Percentiles rank a stretch among this genome's conserved stretches.
Evolutionary conservation across 2,113 vertebrate species (phyloP).

Genomic region (Chaenogobius annularis): DNA sequence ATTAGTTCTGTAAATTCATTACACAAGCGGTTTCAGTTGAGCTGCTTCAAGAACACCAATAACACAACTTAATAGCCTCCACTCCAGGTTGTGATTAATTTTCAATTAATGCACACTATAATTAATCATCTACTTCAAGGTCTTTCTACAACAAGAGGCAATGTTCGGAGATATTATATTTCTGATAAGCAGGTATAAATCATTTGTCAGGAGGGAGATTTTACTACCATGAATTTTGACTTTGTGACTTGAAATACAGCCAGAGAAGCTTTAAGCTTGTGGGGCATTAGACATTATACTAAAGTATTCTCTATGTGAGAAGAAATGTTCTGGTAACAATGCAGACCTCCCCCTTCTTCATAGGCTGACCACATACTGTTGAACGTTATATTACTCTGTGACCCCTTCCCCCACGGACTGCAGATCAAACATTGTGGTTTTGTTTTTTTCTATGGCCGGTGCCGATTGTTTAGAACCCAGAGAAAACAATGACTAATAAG

Average conservation of each 20-base stretch:
- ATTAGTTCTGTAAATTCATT: conserved; percentile 13
- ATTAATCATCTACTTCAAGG: conserved; percentile 56
- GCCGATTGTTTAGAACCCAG: too few species aligned
- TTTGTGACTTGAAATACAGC: background rate
- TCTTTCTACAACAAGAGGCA: conserved; percentile 34
- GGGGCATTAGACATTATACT: background rate
- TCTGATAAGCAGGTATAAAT: conserved; percentile 60
- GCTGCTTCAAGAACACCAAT: conserved; percentile 39
- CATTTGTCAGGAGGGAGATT: conserved; percentile 35
- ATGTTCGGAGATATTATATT: conserved; percentile 37
- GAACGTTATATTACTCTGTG: background rate
- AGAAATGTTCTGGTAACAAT: background rate
- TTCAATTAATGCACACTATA: conserved; percentile 52
- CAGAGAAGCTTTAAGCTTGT: background rate
- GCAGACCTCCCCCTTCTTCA: background rate
- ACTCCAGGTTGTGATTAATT: conserved; percentile 50
- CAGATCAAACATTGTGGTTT: too few species aligned
- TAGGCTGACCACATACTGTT: background rate
- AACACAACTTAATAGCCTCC: conserved; percentile 25
- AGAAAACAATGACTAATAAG: too few species aligned
- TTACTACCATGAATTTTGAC: conserved; percentile 42
- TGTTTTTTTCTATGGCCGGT: too few species aligned
- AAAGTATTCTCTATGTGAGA: background rate
- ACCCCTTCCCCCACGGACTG: background rate
- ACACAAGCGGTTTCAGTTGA: conserved; percentile 22